These are phyloP conservation scores for Drosophila meridionalis DNA, from an alignment of 2,888 invertebrate species.

Conservation along the genomic window DNA sequence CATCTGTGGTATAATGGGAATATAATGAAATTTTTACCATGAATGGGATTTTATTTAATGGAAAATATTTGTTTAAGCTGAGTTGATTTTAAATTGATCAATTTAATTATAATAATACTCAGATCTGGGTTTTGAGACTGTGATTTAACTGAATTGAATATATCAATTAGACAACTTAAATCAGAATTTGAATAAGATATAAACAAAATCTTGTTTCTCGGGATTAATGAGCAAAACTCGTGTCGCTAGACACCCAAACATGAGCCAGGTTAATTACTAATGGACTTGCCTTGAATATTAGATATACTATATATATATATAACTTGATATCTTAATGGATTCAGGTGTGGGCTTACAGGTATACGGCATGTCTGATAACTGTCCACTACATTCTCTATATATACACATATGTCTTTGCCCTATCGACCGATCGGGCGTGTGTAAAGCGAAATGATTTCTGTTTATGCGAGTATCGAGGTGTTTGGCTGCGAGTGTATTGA, in stretches of 20 bases:
- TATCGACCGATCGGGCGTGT: conserved; percentile 48
- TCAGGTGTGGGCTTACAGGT: conserved; percentile 2
- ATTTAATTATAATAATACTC: neutral
- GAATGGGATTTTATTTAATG: neutral
- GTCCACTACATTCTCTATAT: neutral
- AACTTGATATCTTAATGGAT: neutral
- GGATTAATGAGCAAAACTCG: conserved; percentile 21
- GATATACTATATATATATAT: neutral
- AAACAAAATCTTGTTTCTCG: conserved; percentile 1
- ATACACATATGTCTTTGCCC: conserved; percentile 1
- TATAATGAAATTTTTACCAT: neutral
- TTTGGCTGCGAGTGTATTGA: conserved; percentile 18
- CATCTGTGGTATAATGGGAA: neutral
- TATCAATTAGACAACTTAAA: neutral
- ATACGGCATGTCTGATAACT: conserved; percentile 31
- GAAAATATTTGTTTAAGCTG: neutral
- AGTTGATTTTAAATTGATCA: neutral
- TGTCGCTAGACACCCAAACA: conserved; percentile 6
- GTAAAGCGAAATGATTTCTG: conserved; percentile 49
- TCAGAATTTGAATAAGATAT: neutral
- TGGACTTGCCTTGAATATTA: conserved; percentile 13
- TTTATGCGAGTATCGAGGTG: conserved; percentile 7
- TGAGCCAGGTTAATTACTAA: conserved; percentile 14
- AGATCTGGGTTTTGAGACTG: neutral
- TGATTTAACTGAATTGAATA: neutral